Evolutionary conservation across 2,888 invertebrate genomes (phyloP), one percentile per base, ranked within the genome.

Genomic region (Colletes collaris): DNA sequence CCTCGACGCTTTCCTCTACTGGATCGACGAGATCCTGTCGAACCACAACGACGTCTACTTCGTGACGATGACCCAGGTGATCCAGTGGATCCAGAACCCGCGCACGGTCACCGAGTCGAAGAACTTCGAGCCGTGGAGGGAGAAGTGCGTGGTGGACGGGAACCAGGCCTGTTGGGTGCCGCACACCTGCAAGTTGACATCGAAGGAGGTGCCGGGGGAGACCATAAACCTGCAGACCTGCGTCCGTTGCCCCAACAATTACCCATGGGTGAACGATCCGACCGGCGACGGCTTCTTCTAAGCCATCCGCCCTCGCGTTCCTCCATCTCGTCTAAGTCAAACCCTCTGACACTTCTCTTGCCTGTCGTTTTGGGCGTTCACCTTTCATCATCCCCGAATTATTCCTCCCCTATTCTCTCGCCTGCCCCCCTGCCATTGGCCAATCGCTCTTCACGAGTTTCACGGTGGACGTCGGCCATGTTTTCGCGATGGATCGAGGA

Each of bases 11-110:
- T 98, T 98, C 95, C 94, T 98, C 27, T 97, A 96, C 93, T 98
- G 98, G 98, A 96, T 98, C 90, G 98, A 98, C 92, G 98, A 98
- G 93, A 95, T 97, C 77, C 94, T 97, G 52, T 94, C 95, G 87
- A 97, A 96, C 86, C 97, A 97, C 94, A 97, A 97, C 86, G 98
- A 98, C 91, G 98, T 98, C 10, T 98, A 97, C 94, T 98, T 98
- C 92, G 97, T 97, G 16, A 98, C 98, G 77, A 98, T 98, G 98
- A 98, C 98, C n/a, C 97, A 97, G 93, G 98, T 98, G 7, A 98
- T 98, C 88, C 98, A 98, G 92, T 98, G 98, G 98, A 97, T 98
- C 91, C 98, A 98, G 92, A 97, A 97, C 92, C 98, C 98, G 60
- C 95, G 97, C 79, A 97, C 97, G 13, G 92, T 97, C 86, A 94